Evolutionary conservation across 2,797 vertebrate species (phyloP).

Genomic region (Lerista edwardsae): DNA sequence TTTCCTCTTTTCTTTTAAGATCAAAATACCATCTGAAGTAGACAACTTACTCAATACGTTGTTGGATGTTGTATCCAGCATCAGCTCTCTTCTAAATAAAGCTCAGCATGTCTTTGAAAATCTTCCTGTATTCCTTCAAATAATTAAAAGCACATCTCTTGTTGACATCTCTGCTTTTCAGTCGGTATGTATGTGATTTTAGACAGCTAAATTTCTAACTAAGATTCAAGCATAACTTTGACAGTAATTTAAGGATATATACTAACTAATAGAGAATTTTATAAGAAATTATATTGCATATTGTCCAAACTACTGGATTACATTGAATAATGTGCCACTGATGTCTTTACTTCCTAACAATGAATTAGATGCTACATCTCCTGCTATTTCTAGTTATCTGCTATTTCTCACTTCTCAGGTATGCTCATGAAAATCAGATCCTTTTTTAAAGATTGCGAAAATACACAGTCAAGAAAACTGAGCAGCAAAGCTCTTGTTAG

Average conservation of each 20-base stretch:
- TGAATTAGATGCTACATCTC: fast-evolving
- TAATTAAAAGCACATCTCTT: conserved; percentile 39
- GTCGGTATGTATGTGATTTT: conserved; percentile 54
- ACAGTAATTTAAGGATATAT: not conserved
- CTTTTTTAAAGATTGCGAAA: no score
- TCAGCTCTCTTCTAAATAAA: conserved; percentile 65
- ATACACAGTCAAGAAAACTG: no score
- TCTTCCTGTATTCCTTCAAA: conserved; percentile 66
- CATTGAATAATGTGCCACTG: not conserved
- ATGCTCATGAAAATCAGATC: not conserved
- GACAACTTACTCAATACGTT: conserved; percentile 55
- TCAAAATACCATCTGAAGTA: conserved; percentile 63
- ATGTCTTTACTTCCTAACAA: not conserved
- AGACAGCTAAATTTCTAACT: not conserved
- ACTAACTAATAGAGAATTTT: not conserved
- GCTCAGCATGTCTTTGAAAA: conserved; percentile 51
- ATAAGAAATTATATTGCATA: not conserved
- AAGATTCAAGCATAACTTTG: not conserved
- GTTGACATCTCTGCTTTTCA: conserved; percentile 39
- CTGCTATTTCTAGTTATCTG: not conserved
- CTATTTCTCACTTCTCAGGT: not conserved
- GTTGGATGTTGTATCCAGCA: conserved; percentile 67
- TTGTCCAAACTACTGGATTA: not conserved
- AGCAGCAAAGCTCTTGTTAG: not conserved
- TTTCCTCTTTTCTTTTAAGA: conserved; percentile 46